Evolutionary conservation across 1,140 invertebrate genomes (phyloP).

Genomic region (Cataglyphis hispanica): DNA sequence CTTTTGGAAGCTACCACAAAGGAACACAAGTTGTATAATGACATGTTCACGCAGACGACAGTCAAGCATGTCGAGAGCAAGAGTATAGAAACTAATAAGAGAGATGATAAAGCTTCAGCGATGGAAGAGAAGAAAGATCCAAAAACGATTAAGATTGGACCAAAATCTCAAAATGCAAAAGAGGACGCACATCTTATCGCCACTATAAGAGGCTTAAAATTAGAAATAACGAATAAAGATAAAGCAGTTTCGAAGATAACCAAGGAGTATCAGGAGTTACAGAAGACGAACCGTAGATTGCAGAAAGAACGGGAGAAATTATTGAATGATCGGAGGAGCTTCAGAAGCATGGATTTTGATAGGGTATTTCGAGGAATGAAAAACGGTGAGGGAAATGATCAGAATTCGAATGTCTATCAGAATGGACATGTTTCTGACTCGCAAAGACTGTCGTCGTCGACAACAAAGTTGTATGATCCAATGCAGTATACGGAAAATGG

Average conservation of each 20-base stretch:
- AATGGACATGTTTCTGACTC: constrained; percentile 84
- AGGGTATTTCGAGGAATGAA: constrained; percentile 80
- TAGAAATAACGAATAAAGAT: constrained; percentile 91
- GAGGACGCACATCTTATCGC: constrained; percentile 92
- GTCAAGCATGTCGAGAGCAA: constrained; percentile 71
- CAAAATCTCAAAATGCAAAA: constrained; percentile 85
- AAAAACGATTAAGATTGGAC: constrained; percentile 67
- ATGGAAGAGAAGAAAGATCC: constrained; percentile 71
- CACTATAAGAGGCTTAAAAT: constrained; percentile 91
- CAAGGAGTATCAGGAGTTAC: constrained; percentile 91
- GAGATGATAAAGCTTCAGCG: constrained; percentile 51
- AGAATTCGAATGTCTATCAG: constrained; percentile 84
- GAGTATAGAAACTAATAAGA: constrained; percentile 68
- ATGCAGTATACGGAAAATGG: constrained; percentile 85
- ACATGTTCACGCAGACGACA: constrained; percentile 80
- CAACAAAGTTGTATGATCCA: constrained; percentile 85
- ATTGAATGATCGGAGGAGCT: constrained; percentile 81
- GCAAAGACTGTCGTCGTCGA: constrained; percentile 84
- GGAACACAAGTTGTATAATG: constrained; percentile 76
- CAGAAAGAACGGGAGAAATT: constrained; percentile 91
- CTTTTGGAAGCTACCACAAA: constrained; percentile 73
- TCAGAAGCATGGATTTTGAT: constrained; percentile 68
- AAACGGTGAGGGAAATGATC: constrained; percentile 80
- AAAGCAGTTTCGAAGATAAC: constrained; percentile 90
- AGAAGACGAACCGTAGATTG: constrained; percentile 91